Percentiles rank a stretch among this genome's conserved stretches.
These are phyloP conservation scores for Pomatorhinus ruficollis DNA, from an alignment of 2,113 vertebrate genomes.

Conservation along the genomic window DNA sequence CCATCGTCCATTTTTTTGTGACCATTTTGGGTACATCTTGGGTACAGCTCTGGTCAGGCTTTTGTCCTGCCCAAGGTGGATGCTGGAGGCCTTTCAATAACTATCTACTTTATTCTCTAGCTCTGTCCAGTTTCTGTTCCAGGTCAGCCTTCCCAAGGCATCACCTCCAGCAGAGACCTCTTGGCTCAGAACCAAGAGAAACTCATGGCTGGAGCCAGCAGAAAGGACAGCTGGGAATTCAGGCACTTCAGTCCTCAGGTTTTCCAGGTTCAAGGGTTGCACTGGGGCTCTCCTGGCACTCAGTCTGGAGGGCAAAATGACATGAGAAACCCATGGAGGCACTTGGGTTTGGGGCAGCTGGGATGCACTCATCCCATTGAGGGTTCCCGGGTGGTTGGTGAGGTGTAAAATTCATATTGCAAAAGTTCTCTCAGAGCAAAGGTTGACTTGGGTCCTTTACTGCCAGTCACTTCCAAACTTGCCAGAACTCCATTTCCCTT, in stretches of 20 bases:
- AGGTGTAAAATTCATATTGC: not conserved
- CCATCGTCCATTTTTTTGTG: not conserved
- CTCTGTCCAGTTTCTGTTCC: not conserved
- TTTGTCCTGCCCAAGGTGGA: not conserved
- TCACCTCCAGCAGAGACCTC: not conserved
- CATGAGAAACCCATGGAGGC: not conserved
- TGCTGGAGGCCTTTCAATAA: not conserved
- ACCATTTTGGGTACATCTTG: not conserved
- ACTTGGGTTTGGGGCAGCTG: not conserved
- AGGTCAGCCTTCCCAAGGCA: not conserved
- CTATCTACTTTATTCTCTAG: not conserved
- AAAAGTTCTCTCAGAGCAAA: not conserved
- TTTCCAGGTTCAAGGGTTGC: not conserved
- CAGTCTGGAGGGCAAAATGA: not conserved
- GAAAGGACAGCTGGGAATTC: not conserved
- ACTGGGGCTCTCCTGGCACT: not conserved
- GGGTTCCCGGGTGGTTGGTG: not conserved
- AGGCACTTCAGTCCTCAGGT: not conserved
- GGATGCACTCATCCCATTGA: fast-evolving
- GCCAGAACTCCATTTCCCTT: not conserved
- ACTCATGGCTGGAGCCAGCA: not conserved
- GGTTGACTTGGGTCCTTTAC: not conserved
- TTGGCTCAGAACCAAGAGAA: not conserved
- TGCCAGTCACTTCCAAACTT: not conserved
- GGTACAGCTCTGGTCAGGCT: not conserved